These are phyloP conservation scores for Actinia equina DNA, from an alignment of 64 coral and sea anemone genomes.

Conservation along the genomic window DNA sequence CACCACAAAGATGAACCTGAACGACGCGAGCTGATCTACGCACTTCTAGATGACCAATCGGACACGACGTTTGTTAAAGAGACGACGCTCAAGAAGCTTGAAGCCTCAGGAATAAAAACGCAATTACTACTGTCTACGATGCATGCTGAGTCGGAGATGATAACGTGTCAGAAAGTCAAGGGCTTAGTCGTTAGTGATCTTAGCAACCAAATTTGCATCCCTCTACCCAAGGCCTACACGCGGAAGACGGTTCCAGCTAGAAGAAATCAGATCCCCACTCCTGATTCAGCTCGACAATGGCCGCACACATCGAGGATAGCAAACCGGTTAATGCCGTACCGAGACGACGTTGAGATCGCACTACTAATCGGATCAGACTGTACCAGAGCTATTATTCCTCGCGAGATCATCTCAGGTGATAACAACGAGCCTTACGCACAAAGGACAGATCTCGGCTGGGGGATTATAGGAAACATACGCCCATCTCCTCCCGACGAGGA, in stretches of 20 bases:
- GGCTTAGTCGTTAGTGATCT: too few species aligned
- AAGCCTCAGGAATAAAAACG: too few species aligned
- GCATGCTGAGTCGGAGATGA: too few species aligned
- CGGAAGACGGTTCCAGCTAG: background rate
- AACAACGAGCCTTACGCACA: conserved; percentile 11
- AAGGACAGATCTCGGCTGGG: conserved; percentile 23
- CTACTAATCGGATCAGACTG: conserved; percentile 26
- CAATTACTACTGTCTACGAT: too few species aligned
- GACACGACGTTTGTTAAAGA: too few species aligned
- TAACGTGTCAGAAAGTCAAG: too few species aligned
- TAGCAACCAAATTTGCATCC: background rate
- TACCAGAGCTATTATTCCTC: background rate
- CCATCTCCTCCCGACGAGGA: too few species aligned
- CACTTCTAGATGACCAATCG: too few species aligned
- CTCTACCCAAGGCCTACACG: background rate
- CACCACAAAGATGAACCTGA: too few species aligned
- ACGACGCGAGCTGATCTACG: too few species aligned
- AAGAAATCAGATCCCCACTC: background rate
- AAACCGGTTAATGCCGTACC: background rate
- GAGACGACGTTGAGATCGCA: background rate
- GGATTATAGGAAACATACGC: conserved; percentile 6
- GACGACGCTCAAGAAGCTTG: too few species aligned
- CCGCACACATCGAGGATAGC: background rate
- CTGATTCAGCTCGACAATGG: too few species aligned
- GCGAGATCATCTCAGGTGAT: background rate